Conservation (phyloP, 2,113 vertebrate species). For the Marcusenius ussheri region DNA sequence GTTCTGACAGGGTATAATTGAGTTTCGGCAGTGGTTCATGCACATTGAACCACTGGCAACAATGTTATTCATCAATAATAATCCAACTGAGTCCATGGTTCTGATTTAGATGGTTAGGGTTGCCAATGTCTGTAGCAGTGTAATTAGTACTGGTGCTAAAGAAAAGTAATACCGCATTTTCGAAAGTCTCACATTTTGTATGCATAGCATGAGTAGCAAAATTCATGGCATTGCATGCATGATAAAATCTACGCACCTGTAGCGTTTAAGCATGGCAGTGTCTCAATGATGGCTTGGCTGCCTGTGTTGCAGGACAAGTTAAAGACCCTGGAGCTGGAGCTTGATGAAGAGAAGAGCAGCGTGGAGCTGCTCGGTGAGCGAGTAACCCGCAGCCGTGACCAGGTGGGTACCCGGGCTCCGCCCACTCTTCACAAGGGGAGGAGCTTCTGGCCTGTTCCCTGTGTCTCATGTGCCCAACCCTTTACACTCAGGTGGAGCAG, state of each 20-base stretch:
- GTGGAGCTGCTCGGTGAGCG: slow-evolving; percentile 80
- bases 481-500: slow-evolving; percentile 72
- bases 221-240: background rate
- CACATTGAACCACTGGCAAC: background rate
- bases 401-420: slow-evolving; percentile 55
- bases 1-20: background rate
- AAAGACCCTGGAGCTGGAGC: slow-evolving; percentile 73
- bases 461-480: background rate
- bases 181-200: background rate
- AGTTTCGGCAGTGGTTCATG: background rate
- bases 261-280: background rate
- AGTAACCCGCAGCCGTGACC: slow-evolving; percentile 72
- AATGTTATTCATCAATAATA: too few species aligned
- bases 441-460: background rate
- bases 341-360: slow-evolving; percentile 78
- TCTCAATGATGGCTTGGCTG: background rate
- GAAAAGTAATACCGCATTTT: background rate
- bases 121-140: background rate
- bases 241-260: background rate
- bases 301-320: slow-evolving; percentile 64
- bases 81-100: background rate
- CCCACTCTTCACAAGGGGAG: background rate
- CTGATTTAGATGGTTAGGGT: background rate
- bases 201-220: background rate
- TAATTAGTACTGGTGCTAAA: background rate